Evolutionary conservation across 1,140 invertebrate genomes (phyloP).

Genomic region (Drosophila ercepeae): DNA sequence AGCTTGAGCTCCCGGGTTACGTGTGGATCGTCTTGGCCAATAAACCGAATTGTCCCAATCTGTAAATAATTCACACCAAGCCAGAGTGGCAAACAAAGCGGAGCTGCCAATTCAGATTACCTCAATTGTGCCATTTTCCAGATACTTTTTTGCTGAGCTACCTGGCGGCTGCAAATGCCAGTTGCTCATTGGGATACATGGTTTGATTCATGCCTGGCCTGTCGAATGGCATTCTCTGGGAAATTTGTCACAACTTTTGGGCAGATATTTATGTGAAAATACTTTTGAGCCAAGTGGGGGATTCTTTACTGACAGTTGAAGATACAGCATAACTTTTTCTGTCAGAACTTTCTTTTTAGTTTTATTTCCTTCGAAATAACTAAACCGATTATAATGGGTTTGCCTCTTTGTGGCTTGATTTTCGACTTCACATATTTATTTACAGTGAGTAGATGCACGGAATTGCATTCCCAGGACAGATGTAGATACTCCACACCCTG

Average conservation of each 20-base stretch:
- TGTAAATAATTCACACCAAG: constrained; percentile 26
- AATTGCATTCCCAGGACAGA: constrained; percentile 30
- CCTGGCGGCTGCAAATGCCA: constrained; percentile 30
- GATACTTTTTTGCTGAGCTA: constrained; percentile 36
- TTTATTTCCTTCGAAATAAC: not conserved
- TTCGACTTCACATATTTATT: constrained; percentile 43
- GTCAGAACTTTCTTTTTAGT: not conserved
- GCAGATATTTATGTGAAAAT: constrained; percentile 28
- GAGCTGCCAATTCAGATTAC: constrained; percentile 40
- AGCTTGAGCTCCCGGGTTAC: constrained; percentile 12
- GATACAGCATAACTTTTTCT: not conserved
- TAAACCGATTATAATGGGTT: not conserved
- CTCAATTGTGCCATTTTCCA: constrained; percentile 35
- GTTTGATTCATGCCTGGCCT: constrained; percentile 29
- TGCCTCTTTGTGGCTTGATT: not conserved
- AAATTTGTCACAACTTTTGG: constrained; percentile 29
- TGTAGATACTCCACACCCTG: constrained; percentile 33
- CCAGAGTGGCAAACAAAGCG: constrained; percentile 19
- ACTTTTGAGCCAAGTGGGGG: constrained; percentile 1
- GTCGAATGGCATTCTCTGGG: constrained; percentile 18
- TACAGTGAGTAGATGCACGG: not conserved
- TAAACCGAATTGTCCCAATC: constrained; percentile 40
- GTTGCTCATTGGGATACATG: constrained; percentile 28
- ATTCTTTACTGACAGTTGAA: not conserved
- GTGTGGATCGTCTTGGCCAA: constrained; percentile 27